These are phyloP conservation scores for Adoxophyes honmai DNA, from an alignment of 1,140 invertebrate genomes.

Conservation along the genomic window DNA sequence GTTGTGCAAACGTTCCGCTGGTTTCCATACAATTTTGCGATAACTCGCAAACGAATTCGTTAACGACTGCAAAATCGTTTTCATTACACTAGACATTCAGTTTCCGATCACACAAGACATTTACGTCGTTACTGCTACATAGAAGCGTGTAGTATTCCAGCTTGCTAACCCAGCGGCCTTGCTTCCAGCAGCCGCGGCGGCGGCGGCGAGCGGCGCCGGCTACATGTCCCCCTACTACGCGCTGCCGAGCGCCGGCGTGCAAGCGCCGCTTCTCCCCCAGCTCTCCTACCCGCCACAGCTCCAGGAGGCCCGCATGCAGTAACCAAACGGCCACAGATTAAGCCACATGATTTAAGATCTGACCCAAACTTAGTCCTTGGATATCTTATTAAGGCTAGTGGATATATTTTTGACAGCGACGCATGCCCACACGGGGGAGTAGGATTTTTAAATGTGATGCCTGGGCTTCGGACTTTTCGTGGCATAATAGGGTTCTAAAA, in stretches of 20 bases:
- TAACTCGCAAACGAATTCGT: too few relatives aligned
- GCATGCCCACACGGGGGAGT: not conserved
- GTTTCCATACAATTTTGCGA: too few relatives aligned
- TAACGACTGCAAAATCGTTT: too few relatives aligned
- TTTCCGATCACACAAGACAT: too few relatives aligned
- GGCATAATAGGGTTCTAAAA: too few relatives aligned
- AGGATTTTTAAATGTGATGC: constrained; percentile 12
- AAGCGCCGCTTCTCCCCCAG: constrained; percentile 79
- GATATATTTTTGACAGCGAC: constrained; percentile 4
- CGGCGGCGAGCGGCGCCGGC: constrained; percentile 80
- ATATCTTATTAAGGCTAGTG: constrained; percentile 17
- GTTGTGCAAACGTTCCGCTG: too few relatives aligned
- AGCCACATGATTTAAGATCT: constrained; percentile 17
- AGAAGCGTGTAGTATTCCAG: too few relatives aligned
- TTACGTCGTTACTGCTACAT: too few relatives aligned
- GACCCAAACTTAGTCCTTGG: constrained; percentile 14
- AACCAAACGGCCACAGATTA: constrained; percentile 24
- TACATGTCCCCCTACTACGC: constrained; percentile 85
- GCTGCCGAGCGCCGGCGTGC: constrained; percentile 80
- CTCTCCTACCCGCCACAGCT: constrained; percentile 69
- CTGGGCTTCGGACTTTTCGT: too few relatives aligned
- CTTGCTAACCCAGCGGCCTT: too few relatives aligned
- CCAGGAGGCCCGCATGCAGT: constrained; percentile 75
- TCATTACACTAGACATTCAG: too few relatives aligned
- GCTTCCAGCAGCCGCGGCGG: constrained; percentile 59